Evolutionary conservation across 2,797 vertebrate species (phyloP), one percentile per base, ranked within the genome.

Genomic region (Apogon hyalosoma): DNA sequence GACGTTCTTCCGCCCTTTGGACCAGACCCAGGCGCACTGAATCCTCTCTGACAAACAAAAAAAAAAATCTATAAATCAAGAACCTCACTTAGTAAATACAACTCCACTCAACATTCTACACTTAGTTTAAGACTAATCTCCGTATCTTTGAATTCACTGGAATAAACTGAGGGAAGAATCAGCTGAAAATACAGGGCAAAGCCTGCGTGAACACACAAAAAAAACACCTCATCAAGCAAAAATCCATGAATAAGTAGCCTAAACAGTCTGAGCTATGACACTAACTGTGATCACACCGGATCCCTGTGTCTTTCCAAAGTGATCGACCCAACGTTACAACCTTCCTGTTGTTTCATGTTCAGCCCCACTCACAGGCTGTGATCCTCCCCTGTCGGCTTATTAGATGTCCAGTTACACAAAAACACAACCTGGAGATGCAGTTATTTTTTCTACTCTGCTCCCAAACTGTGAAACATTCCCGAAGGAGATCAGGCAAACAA

Each of bases 61-160:
- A 49, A 21, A 59, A 36, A 43, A 46, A 12, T n/a, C 49, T 75
- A 3, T 58, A 45, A 68, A 60, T 51, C 31, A 43, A 52, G 60
- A 81, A 36, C 11, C 53, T 73, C 43, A 45, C 69, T 69, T 47
- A 40, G 54, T 31, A 50, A 73, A 55, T 54, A 58, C 49, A 75
- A 52, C 14, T 45, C 24, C 13, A 38, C 51, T 67, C 47, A 19
- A 61, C 40, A 0, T 24, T 13, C 0, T 21, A 47, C 61, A 50
- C 68, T 63, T 21, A 14, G 47, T 52, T 13, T 76, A 56, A 71
- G 73, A 64, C 75, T 72, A 69, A 76, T 79, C 77, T 74, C 42
- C 3, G 0, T 15, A 7, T 33, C 21, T 18, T 53, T 63, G 66
- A 19, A 47, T 11, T 38, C 36, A 21, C 52, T 43, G 0, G 50